Conservation (phyloP, 2,113 vertebrate genomes). For the Ranitomeya imitator region DNA sequence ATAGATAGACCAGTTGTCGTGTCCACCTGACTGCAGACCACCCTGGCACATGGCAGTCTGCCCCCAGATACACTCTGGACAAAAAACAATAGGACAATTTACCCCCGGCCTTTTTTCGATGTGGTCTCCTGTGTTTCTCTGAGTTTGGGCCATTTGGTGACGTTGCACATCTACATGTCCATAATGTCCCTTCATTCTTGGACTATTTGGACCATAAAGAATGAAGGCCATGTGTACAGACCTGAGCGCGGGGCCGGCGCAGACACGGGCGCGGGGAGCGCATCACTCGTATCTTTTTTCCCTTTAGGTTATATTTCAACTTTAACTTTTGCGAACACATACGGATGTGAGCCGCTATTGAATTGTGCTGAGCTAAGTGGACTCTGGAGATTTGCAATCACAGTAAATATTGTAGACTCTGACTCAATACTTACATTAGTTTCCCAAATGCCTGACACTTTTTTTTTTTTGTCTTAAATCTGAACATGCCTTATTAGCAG, state of each 20-base stretch:
- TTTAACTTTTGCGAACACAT: constrained; percentile 27
- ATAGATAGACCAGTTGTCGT: too few species aligned
- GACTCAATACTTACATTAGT: constrained; percentile 41
- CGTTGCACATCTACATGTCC: too few species aligned
- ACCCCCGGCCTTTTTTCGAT: too few species aligned
- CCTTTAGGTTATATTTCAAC: constrained; percentile 38
- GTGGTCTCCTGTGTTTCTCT: too few species aligned
- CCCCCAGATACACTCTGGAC: too few species aligned
- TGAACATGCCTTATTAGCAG: constrained; percentile 20
- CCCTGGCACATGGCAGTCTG: too few species aligned
- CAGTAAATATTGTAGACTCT: constrained; percentile 42
- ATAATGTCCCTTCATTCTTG: not conserved
- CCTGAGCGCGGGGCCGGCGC: not conserved
- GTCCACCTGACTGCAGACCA: too few species aligned
- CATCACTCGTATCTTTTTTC: not conserved
- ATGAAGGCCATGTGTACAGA: not conserved
- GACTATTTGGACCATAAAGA: not conserved
- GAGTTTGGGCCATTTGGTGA: too few species aligned
- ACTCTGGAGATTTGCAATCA: constrained; percentile 41
- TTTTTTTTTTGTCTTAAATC: not conserved
- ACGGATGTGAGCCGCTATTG: constrained; percentile 14
- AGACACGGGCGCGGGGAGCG: not conserved
- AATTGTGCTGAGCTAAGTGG: constrained; percentile 39
- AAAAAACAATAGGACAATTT: too few species aligned
- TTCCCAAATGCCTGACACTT: constrained; percentile 8